These are phyloP conservation scores for Halcyon leucocephala DNA, from an alignment of 2,797 vertebrate species.

Conservation along the genomic window DNA sequence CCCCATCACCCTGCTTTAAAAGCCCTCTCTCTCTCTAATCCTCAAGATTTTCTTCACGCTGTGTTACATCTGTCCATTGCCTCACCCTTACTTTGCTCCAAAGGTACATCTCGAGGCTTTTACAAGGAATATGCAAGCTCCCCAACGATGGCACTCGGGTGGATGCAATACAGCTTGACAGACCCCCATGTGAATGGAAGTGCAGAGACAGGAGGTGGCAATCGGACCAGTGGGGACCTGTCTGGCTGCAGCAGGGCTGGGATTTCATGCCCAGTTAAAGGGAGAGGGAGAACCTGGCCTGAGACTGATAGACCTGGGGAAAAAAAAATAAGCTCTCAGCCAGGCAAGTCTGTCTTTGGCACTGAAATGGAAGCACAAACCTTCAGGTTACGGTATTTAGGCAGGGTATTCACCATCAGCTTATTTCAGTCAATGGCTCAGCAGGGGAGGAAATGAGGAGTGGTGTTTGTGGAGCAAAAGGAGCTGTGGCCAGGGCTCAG, in stretches of 20 bases:
- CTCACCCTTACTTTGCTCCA: background rate
- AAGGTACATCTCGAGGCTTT: background rate
- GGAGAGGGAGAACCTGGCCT: background rate
- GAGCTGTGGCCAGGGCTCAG: background rate
- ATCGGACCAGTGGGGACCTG: background rate
- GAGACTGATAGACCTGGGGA: background rate
- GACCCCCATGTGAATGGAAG: background rate
- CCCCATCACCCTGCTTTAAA: background rate
- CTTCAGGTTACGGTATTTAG: background rate
- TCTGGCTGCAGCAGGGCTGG: background rate
- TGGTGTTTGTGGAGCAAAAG: background rate
- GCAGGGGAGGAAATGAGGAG: background rate
- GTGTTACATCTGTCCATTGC: background rate
- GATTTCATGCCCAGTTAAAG: background rate
- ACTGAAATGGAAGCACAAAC: background rate
- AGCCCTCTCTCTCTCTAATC: background rate
- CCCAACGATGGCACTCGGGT: rapidly evolving
- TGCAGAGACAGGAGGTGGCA: background rate
- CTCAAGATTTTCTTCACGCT: background rate
- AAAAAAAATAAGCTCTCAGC: background rate
- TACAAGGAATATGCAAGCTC: background rate
- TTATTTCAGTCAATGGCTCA: rapidly evolving
- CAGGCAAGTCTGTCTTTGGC: background rate
- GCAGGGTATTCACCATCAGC: background rate
- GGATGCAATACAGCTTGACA: background rate